Evolutionary conservation across 2,888 invertebrate genomes (phyloP), one percentile per base, ranked within the genome.

Genomic region (Spialia ferax): DNA sequence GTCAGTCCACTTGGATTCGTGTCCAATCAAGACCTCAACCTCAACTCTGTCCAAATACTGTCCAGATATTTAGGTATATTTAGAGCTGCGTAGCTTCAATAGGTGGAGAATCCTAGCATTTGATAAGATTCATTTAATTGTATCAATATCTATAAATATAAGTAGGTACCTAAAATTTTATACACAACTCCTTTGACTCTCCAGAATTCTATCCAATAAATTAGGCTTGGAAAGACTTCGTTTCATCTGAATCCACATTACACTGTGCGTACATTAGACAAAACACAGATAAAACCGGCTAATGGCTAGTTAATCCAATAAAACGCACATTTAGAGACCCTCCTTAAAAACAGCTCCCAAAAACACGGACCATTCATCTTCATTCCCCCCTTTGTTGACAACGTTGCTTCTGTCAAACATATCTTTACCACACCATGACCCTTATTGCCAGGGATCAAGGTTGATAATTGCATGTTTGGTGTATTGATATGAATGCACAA

Each of bases 271-370:
- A 62, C 56, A 55, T 65, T 65, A 57, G 42, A 69, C 69, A 62
- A 62, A 65, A 64, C 65, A 54, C 70, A 65, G 67, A 69, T 64
- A 73, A 77, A 75, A 70, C 73, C 69, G 75, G 75, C 77, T 81
- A 81, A 81, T 80, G 76, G 76, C 70, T 76, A 74, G 79, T 79
- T 82, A 80, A 81, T 81, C 77, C 75, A 80, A 83, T 82, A 78
- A 79, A 78, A 72, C 71, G 61, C 57, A 67, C 63, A 70, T 69
- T 69, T 35, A 52, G 57, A 29, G 56, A 26, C 64, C 64, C 38
- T 56, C 63, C 69, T 57, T 57, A 55, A 65, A 63, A 65, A 38
- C 38, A 23, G 13, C 42, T 57, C 64, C 59, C 48, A 69, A 70
- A 71, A 71, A 71, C 69, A 62, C 52, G 54, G 8, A 50, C 52